Evolutionary conservation across 1,140 invertebrate species (phyloP), one percentile per base, ranked within the genome.

Genomic region (Berghia stephanieae): DNA sequence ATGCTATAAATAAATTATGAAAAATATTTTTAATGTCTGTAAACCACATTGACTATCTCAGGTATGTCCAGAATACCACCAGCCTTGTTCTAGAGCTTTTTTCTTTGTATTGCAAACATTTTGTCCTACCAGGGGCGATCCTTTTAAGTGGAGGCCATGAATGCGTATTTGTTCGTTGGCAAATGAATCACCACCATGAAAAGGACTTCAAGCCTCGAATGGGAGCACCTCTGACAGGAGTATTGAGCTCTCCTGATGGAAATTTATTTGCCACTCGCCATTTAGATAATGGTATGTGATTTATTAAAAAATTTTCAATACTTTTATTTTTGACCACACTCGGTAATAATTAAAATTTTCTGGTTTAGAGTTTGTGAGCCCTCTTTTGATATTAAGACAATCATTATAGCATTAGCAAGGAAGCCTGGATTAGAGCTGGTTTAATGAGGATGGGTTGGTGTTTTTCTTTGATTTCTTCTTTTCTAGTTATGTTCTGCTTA

Each of bases 121-220:
- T 72, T 78, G 72, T 80, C 18, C 79, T 68, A 68, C 80, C 86
- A 93, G 93, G 93, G 75, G 91, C 89, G 13, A 90, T 91, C 66
- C 89, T 96, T 84, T 94, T 93, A 79, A 95, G 94, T 83, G 94
- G 94, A 43, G 95, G 94, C 24, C 91, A 91, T 71, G 95, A 96
- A 88, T 92, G 92, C 85, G 94, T 94, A 0, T 85, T 96, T 67
- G 94, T 96, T 0, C 94, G 94, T 87, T 96, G 95, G 95, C 86
- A 92, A 21, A 82, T 83, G 44, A 31, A 13, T 3, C 83, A 85
- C 46, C 80, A 80, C 6, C 63, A 84, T 38, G 80, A 91, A 6
- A 93, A 92, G 80, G 88, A 91, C 34, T 95, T 93, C 88, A 80
- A 95, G 60, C 95, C 95, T 13, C 91, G 95, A 66, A 89, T 96